phyloP scores from a whole-genome alignment of 2,888 invertebrate species.

The Heliconius erato region DNA sequence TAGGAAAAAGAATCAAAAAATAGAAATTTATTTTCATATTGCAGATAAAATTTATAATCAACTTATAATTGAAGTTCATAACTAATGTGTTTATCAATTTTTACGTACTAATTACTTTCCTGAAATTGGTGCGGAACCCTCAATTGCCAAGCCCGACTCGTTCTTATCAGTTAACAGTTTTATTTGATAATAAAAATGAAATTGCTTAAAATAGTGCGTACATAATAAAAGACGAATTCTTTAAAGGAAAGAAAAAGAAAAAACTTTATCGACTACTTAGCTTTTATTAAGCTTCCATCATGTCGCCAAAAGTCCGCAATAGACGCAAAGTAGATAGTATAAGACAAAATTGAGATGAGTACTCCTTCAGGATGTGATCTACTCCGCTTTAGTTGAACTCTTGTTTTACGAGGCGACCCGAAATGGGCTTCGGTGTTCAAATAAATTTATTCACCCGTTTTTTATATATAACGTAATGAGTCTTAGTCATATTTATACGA shows the following conservation, averaged over 20 bases:
- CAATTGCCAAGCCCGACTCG: too few relatives aligned
- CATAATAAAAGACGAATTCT: too few relatives aligned
- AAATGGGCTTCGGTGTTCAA: conserved; percentile 20
- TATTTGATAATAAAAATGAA: too few relatives aligned
- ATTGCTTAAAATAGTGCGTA: too few relatives aligned
- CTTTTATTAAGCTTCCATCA: conserved; percentile 6
- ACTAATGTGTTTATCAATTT: too few relatives aligned
- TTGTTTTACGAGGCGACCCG: conserved; percentile 28
- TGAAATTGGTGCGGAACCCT: too few relatives aligned
- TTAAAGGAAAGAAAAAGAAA: neutral
- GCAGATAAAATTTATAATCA: too few relatives aligned
- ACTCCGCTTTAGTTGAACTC: conserved; percentile 34
- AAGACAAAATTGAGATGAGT: conserved; percentile 25
- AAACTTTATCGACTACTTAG: neutral
- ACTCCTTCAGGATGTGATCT: conserved; percentile 36
- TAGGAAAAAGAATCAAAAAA: too few relatives aligned
- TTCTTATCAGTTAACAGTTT: too few relatives aligned
- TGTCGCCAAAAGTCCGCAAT: neutral
- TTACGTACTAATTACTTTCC: too few relatives aligned
- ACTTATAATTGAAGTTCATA: too few relatives aligned
- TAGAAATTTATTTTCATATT: too few relatives aligned
- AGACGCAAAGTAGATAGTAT: neutral
- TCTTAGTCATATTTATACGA: conserved; percentile 9
- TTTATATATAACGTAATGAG: neutral
- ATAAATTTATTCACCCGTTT: conserved; percentile 15